Percentiles rank a stretch among this genome's conserved stretches.
Evolutionary conservation across 2,888 invertebrate genomes (phyloP).

Genomic region (Dicyrtoma fusca): DNA sequence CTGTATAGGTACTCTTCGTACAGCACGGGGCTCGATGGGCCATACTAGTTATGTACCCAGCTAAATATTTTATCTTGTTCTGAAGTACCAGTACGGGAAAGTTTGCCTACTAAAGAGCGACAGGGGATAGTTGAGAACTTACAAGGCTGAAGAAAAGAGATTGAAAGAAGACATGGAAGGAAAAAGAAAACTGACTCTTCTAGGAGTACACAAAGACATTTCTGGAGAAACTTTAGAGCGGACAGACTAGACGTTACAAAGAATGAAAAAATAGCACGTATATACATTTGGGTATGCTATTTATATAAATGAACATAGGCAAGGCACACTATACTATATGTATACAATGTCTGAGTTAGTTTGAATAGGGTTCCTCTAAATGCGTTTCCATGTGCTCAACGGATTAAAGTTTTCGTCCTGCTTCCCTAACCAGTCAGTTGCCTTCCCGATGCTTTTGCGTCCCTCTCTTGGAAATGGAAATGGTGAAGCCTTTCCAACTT

Average conservation of each 20-base stretch:
- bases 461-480: constrained; percentile 1
- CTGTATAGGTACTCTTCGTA: no score
- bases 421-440: constrained; percentile 6
- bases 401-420: constrained; percentile 45
- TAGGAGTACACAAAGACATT: background rate
- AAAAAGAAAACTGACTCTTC: constrained; percentile 3
- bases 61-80: no score
- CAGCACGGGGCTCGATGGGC: no score
- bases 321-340: no score
- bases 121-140: background rate
- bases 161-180: background rate
- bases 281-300: no score
- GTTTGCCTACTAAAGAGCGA: no score
- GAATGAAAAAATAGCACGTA: no score
- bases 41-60: no score
- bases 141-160: background rate
- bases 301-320: no score
- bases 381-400: constrained; percentile 48
- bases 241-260: no score
- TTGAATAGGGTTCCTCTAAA: constrained; percentile 39
- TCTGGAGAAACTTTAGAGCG: constrained; percentile 11
- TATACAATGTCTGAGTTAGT: constrained; percentile 10
- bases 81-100: no score
- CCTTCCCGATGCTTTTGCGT: background rate
- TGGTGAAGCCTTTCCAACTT: constrained; percentile 30